Base-by-base conservation (phyloP, 2,888 invertebrate genomes). In the Eubasilissa splendida region DNA sequence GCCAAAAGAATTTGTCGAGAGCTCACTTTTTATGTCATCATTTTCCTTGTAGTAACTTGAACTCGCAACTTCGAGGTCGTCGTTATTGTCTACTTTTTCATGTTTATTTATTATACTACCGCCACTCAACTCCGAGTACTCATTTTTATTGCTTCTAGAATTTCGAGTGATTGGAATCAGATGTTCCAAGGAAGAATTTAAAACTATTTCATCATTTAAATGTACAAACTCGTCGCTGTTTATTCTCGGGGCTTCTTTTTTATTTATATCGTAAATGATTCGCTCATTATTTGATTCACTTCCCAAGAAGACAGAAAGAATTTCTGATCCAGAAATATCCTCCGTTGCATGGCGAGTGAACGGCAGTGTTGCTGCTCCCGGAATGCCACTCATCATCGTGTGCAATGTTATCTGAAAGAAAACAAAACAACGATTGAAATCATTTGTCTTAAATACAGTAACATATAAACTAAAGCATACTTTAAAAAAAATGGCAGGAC, bases 231-330 rank as follows among this genome's bases (percentile, higher is more conserved):
- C 86, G 85, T 80, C 86, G 79, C 73, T 84, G 83, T 59, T 84
- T 82, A 83, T 83, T 84, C 83, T 80, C 14, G 83, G 83, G 8
- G 82, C 84, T 82, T 82, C 85, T 83, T 80, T 85, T 83, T 59
- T 85, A 84, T 70, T 87, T 84, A 80, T 86, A 83, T 68, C 87
- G 84, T 14, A 86, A 85, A 76, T 84, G 83, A 4, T 86, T 85
- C 59, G 87, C 84, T 54, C 86, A 85, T 78, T 87, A 87, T 87
- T 88, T 87, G 31, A 87, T 66, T 80, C 88, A 77, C 88, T 88
- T 85, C 88, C 87, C 85, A 89, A 88, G 84, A 89, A 89, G 31
- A 89, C 88, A 14, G 88, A 88, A 22, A 89, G 87, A 85, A 89
- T 89, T 84, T 89, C 89, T 53, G 88, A 87, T 79, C 89, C 89